phyloP scores from a whole-genome alignment of 2,888 invertebrate genomes.

The Adineta ricciae region DNA sequence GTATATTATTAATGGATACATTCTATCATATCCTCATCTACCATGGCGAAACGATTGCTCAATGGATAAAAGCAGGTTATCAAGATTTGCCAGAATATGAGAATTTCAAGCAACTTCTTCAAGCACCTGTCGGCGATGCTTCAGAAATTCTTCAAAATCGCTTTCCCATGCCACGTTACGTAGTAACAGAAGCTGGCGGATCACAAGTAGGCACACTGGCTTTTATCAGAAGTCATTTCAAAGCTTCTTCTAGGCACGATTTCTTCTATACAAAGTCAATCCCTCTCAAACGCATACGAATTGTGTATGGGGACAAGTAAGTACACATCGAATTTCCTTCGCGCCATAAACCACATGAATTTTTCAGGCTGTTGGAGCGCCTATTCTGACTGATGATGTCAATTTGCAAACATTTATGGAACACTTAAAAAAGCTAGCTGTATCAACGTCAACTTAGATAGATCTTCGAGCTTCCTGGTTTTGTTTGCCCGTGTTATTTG shows the following conservation, averaged over 20 bases:
- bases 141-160: constrained; percentile 86
- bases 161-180: constrained; percentile 96
- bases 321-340: too few relatives aligned
- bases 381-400: constrained; percentile 95
- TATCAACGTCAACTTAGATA: constrained; percentile 48
- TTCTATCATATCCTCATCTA: constrained; percentile 99
- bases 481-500: neutral
- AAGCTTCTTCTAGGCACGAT: constrained; percentile 63
- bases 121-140: constrained; percentile 91
- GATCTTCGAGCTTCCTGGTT: neutral
- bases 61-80: constrained; percentile 88
- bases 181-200: constrained; percentile 94
- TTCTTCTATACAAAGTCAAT: constrained; percentile 94
- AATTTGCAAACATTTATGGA: constrained; percentile 99
- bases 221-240: too few relatives aligned
- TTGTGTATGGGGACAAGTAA: constrained; percentile 51
- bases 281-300: constrained; percentile 99
- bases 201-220: constrained; percentile 65
- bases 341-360: neutral
- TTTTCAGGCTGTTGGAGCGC: constrained; percentile 57
- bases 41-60: constrained; percentile 96
- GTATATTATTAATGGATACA: constrained; percentile 96
- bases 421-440: constrained; percentile 92
- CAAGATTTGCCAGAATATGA: constrained; percentile 91
- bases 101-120: constrained; percentile 84